Percentiles rank a stretch among this genome's conserved stretches.
phyloP scores from a whole-genome alignment of 2,797 vertebrate species.

The Capromys pilorides region DNA sequence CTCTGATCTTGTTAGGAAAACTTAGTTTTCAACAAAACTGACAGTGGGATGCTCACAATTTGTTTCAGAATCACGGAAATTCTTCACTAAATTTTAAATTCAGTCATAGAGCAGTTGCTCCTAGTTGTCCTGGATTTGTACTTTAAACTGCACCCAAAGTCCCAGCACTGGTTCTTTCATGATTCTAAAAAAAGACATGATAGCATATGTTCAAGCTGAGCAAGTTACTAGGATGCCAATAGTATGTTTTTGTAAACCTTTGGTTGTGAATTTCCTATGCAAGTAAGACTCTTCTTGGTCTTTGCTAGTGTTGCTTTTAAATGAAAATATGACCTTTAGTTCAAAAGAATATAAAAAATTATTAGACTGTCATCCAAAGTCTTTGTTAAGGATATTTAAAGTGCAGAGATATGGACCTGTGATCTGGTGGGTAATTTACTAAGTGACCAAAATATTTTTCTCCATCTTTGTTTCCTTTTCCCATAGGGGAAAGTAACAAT shows the following conservation, averaged over 20 bases:
- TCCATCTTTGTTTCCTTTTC: constrained; percentile 24
- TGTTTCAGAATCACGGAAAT: constrained; percentile 65
- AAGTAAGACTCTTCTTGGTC: constrained; percentile 67
- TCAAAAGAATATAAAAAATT: constrained; percentile 63
- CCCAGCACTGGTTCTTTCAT: constrained; percentile 64
- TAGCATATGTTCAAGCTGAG: constrained; percentile 81
- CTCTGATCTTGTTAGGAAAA: constrained; percentile 44
- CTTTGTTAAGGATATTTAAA: constrained; percentile 30
- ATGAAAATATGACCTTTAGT: constrained; percentile 69
- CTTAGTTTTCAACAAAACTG: constrained; percentile 49
- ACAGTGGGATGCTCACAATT: constrained; percentile 15
- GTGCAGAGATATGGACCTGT: not conserved
- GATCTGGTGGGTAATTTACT: constrained; percentile 43
- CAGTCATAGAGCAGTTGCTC: constrained; percentile 10
- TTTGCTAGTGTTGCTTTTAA: constrained; percentile 63
- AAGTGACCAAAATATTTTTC: constrained; percentile 54
- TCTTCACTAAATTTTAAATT: constrained; percentile 55
- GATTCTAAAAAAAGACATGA: constrained; percentile 77
- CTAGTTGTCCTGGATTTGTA: constrained; percentile 68
- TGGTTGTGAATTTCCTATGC: constrained; percentile 71
- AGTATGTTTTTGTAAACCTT: constrained; percentile 76
- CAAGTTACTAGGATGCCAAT: constrained; percentile 77
- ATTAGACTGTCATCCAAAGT: constrained; percentile 9
- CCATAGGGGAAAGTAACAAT: constrained; percentile 18
- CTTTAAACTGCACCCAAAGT: constrained; percentile 73